Conservation (phyloP, 2,888 invertebrate species). For the Dasypolia templi region DNA sequence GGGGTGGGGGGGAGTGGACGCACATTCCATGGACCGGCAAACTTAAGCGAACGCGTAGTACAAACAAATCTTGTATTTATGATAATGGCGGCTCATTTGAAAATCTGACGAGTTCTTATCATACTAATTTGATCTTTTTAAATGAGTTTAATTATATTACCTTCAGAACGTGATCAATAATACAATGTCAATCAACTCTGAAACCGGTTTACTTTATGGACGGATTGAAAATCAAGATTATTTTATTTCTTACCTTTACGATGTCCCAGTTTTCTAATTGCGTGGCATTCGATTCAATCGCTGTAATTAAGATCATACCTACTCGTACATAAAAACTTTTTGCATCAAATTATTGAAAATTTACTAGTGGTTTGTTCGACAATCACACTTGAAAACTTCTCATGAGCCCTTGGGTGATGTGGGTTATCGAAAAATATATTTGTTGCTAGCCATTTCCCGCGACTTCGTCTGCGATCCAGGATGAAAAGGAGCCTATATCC, state of each 20-base stretch:
- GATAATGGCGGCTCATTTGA: slow-evolving; percentile 18
- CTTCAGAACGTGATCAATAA: slow-evolving; percentile 29
- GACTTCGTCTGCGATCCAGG: too few species aligned
- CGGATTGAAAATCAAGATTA: slow-evolving; percentile 32
- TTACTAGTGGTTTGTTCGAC: too few species aligned
- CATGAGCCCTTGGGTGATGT: too few species aligned
- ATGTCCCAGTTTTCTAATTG: neutral
- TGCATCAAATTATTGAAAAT: neutral
- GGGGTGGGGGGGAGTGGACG: too few species aligned
- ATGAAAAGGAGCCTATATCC: too few species aligned
- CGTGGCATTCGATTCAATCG: neutral
- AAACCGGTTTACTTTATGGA: slow-evolving; percentile 17
- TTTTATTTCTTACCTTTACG: slow-evolving; percentile 22
- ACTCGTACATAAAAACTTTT: neutral
- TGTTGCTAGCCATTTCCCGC: too few species aligned
- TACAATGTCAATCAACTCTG: slow-evolving; percentile 37
- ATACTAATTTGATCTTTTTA: slow-evolving; percentile 17
- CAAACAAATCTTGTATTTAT: neutral
- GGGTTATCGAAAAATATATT: too few species aligned
- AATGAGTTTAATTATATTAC: slow-evolving; percentile 36
- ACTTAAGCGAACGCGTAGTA: too few species aligned
- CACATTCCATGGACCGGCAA: too few species aligned
- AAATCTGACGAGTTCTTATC: slow-evolving; percentile 23
- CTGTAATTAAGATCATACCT: neutral
- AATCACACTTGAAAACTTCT: too few species aligned